phyloP scores from a whole-genome alignment of 2,113 vertebrate genomes.

The Hyperopisus bebe region DNA sequence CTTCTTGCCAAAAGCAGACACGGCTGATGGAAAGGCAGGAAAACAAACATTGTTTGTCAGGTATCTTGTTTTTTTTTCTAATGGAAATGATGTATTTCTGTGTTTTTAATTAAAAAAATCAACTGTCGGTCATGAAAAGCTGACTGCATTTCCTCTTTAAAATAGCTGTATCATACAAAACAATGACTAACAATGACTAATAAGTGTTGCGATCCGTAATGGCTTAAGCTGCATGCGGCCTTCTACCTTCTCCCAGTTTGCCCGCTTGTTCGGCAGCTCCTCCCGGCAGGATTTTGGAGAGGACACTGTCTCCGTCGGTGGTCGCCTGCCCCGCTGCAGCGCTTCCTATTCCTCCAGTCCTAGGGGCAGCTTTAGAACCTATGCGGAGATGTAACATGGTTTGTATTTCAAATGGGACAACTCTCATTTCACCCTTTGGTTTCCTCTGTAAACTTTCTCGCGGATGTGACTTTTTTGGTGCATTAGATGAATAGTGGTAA shows the following conservation, averaged over 20 bases:
- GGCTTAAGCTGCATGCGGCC: background rate
- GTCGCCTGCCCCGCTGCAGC: constrained; percentile 62
- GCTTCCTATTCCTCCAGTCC: constrained; percentile 59
- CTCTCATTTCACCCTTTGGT: background rate
- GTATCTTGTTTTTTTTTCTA: background rate
- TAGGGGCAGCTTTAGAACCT: constrained; percentile 73
- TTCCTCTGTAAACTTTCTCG: background rate
- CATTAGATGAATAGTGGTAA: background rate
- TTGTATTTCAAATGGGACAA: background rate
- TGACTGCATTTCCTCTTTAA: background rate
- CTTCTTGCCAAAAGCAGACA: constrained; percentile 96
- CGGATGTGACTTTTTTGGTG: background rate
- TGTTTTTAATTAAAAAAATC: background rate
- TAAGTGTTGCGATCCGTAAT: background rate
- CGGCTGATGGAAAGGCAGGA: constrained; percentile 58
- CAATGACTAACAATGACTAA: background rate
- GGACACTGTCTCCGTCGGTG: constrained; percentile 79
- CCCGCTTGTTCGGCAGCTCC: constrained; percentile 94
- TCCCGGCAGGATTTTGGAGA: constrained; percentile 91
- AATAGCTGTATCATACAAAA: background rate
- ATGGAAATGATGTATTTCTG: background rate
- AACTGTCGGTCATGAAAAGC: background rate
- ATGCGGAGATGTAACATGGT: constrained; percentile 30
- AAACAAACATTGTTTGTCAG: background rate
- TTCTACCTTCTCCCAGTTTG: constrained; percentile 90